phyloP scores from a whole-genome alignment of 2,113 vertebrate genomes.

The Cisticola juncidis region DNA sequence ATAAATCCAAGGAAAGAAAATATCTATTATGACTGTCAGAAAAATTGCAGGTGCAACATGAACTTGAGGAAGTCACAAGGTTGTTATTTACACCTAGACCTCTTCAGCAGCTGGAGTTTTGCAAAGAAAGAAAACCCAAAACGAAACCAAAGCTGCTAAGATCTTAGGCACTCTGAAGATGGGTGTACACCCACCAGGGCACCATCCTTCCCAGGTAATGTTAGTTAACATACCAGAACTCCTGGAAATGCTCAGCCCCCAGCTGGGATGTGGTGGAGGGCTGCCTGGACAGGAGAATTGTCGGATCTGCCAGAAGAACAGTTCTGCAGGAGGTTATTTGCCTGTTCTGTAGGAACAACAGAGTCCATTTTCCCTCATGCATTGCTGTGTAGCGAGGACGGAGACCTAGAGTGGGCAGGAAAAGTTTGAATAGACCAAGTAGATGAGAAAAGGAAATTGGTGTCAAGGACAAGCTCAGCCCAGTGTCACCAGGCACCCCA shows the following conservation, averaged over 20 bases:
- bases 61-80: background rate
- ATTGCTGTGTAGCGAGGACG: background rate
- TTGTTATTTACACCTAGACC: background rate
- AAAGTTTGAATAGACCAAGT: background rate
- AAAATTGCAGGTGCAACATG: background rate
- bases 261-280: background rate
- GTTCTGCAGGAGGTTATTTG: background rate
- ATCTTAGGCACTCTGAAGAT: background rate
- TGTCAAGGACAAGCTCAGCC: background rate
- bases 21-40: background rate
- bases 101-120: background rate
- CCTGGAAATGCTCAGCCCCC: background rate
- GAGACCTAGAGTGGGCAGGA: background rate
- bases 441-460: background rate
- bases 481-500: background rate
- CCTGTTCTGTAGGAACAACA: accelerated
- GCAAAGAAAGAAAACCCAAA: background rate
- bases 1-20: background rate
- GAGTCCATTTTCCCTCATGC: background rate
- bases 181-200: too few species aligned
- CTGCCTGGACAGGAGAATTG: background rate
- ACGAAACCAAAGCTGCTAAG: background rate
- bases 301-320: background rate
- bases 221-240: background rate
- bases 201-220: background rate